Conservation (phyloP, 2,797 vertebrate genomes). For the Pristis pectinata region DNA sequence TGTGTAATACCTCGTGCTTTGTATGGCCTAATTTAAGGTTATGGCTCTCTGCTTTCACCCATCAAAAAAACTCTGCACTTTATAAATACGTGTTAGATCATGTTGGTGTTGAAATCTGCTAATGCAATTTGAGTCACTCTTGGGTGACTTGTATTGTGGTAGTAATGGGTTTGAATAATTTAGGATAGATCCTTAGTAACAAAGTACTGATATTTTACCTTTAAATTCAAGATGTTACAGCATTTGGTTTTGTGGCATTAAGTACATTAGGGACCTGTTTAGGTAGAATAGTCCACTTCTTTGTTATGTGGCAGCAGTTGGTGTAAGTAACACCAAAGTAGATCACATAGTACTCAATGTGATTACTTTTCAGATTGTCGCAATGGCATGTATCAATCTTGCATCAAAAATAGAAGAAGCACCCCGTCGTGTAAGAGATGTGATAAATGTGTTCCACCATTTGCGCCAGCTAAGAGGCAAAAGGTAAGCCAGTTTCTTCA, state of each 20-base stretch:
- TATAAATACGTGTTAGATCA: not conserved
- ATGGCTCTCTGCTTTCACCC: too few relatives aligned
- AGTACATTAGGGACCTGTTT: not conserved
- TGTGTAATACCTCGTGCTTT: too few relatives aligned
- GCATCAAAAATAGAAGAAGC: conserved; percentile 99
- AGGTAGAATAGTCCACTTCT: not conserved
- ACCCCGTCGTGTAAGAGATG: conserved; percentile 87
- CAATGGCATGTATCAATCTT: conserved; percentile 96
- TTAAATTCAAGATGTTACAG: not conserved
- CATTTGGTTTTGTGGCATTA: not conserved
- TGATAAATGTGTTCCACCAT: conserved; percentile 96
- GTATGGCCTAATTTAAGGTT: too few relatives aligned
- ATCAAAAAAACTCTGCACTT: too few relatives aligned
- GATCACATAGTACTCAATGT: not conserved
- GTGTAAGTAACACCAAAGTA: not conserved
- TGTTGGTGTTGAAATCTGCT: not conserved
- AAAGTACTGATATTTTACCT: not conserved
- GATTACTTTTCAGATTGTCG: conserved; percentile 77
- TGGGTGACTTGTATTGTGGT: not conserved
- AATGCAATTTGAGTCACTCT: not conserved
- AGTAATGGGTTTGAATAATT: not conserved
- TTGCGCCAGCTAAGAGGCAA: conserved; percentile 86
- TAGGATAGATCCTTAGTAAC: not conserved
- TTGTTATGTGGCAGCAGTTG: too few relatives aligned
- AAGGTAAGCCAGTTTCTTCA: conserved; percentile 75